A percentile compares a stretch with the other conserved stretches of the same genome.
phyloP scores from a whole-genome alignment of 1,140 invertebrate species.

The Charaxes varanes region DNA sequence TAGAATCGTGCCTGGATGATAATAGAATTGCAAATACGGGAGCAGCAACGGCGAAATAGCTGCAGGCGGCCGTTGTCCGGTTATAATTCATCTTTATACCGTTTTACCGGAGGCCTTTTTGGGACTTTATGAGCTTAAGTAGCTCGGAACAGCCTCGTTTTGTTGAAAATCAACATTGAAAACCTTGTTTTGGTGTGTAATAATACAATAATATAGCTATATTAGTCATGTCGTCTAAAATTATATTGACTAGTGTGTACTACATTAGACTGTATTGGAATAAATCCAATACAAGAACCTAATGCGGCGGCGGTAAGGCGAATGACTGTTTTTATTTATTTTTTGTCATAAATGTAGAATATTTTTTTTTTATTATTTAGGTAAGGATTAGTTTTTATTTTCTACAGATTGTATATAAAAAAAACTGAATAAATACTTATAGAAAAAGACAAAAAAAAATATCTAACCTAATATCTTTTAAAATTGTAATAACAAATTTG shows the following conservation, averaged over 20 bases:
- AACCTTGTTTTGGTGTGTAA: slow-evolving; percentile 1
- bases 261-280: too few relatives aligned
- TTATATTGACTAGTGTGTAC: neutral
- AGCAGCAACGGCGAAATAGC: slow-evolving; percentile 6
- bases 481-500: too few relatives aligned
- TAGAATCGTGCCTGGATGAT: slow-evolving; percentile 18
- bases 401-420: too few relatives aligned
- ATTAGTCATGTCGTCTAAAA: neutral
- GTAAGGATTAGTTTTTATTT: too few relatives aligned
- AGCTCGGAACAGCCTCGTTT: slow-evolving; percentile 23
- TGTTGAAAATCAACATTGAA: slow-evolving; percentile 19
- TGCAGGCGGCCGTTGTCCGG: slow-evolving; percentile 18
- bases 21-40: slow-evolving; percentile 31
- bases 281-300: too few relatives aligned
- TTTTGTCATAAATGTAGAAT: too few relatives aligned
- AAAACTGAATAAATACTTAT: too few relatives aligned
- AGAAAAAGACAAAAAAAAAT: too few relatives aligned
- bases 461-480: too few relatives aligned
- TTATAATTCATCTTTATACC: slow-evolving; percentile 31
- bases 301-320: too few relatives aligned
- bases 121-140: slow-evolving; percentile 27
- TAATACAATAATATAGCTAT: neutral
- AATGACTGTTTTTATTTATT: too few relatives aligned
- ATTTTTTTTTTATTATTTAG: too few relatives aligned
- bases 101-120: slow-evolving; percentile 25